These are phyloP conservation scores for Falco rusticolus DNA, from an alignment of 2,797 vertebrate species.

Conservation along the genomic window DNA sequence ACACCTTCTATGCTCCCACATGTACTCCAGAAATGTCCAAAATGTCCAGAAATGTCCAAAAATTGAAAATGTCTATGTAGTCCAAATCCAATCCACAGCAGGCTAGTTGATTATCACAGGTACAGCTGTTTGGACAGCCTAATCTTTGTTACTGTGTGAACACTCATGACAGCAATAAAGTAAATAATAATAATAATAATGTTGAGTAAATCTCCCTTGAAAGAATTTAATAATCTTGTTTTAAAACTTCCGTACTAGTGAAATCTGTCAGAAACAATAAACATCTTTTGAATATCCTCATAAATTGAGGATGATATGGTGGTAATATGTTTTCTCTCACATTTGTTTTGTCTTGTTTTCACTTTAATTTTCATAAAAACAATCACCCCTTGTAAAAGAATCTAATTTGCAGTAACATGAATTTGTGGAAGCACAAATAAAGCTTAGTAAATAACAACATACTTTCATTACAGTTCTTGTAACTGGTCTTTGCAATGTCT, in stretches of 20 bases:
- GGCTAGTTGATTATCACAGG: neutral
- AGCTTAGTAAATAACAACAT: neutral
- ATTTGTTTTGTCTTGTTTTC: neutral
- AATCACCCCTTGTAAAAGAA: neutral
- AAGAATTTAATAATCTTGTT: neutral
- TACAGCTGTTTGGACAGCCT: neutral
- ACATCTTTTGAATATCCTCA: neutral
- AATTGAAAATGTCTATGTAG: neutral
- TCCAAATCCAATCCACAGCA: neutral
- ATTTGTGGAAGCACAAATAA: neutral
- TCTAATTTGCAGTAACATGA: neutral
- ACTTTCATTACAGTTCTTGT: neutral
- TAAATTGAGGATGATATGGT: neutral
- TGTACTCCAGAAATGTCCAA: no score
- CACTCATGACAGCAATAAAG: neutral
- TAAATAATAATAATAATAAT: neutral
- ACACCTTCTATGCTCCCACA: no score
- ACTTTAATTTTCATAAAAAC: neutral
- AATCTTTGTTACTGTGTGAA: neutral
- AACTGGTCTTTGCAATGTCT: neutral
- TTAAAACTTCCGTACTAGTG: neutral
- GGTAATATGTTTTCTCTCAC: neutral
- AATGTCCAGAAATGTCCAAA: no score
- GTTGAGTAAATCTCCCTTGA: neutral
- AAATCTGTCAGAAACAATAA: neutral